Evolutionary conservation across 2,888 invertebrate genomes (phyloP).

Genomic region (Seira sanloemensis): DNA sequence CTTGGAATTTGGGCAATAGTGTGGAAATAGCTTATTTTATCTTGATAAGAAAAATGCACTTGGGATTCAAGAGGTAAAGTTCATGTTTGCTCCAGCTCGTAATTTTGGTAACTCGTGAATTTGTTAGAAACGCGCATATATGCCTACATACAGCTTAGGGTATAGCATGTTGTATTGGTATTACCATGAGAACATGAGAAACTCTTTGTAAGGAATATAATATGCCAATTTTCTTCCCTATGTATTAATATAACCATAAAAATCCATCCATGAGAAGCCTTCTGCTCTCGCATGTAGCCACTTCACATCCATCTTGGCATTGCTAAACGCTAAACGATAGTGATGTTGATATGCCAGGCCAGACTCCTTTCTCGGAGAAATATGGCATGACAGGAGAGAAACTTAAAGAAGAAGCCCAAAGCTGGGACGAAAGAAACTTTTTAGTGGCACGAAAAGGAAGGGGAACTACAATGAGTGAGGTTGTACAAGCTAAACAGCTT

Average conservation of each 20-base stretch:
- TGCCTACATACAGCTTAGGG: too few relatives aligned
- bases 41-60: background rate
- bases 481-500: too few relatives aligned
- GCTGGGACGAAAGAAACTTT: background rate
- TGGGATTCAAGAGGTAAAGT: background rate
- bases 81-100: background rate
- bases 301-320: constrained; percentile 30
- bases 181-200: too few relatives aligned
- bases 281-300: constrained; percentile 7
- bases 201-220: too few relatives aligned
- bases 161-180: too few relatives aligned
- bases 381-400: constrained; percentile 24
- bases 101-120: background rate
- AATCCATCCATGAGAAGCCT: background rate
- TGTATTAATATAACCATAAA: too few relatives aligned
- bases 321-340: background rate
- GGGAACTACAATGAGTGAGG: constrained; percentile 38
- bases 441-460: constrained; percentile 10
- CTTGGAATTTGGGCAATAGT: too few relatives aligned
- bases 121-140: background rate
- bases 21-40: background rate
- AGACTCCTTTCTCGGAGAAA: constrained; percentile 37
- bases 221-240: too few relatives aligned
- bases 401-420: background rate
- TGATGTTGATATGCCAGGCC: constrained; percentile 16